Conservation (phyloP, 2,888 invertebrate genomes). For the Ectropis crepuscularia region DNA sequence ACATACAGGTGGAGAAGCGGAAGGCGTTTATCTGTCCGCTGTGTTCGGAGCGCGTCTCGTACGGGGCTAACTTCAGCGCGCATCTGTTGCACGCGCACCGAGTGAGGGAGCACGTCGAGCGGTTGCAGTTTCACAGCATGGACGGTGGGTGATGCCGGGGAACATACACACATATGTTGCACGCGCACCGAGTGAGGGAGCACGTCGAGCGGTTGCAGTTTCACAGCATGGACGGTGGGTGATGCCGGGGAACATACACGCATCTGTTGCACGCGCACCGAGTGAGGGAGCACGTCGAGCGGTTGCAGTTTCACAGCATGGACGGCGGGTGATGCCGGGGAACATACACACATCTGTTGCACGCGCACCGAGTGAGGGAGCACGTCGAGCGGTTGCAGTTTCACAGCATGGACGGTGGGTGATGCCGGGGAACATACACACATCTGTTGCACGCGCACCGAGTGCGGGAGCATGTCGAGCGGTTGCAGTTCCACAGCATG, state of each 20-base stretch:
- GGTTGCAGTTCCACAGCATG: constrained; percentile 42
- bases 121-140: constrained; percentile 72
- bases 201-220: constrained; percentile 64
- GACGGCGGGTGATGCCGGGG: too few relatives aligned
- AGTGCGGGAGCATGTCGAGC: constrained; percentile 69
- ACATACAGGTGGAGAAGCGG: constrained; percentile 72
- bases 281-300: constrained; percentile 69
- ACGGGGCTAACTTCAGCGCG: constrained; percentile 74
- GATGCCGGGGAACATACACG: too few relatives aligned
- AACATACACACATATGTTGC: background rate
- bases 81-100: constrained; percentile 67
- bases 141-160: constrained; percentile 58
- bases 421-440: too few relatives aligned
- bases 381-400: constrained; percentile 64
- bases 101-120: constrained; percentile 69
- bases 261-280: constrained; percentile 51
- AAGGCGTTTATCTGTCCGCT: constrained; percentile 77
- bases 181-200: constrained; percentile 66
- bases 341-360: too few relatives aligned
- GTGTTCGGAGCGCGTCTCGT: constrained; percentile 73
- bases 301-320: constrained; percentile 41
- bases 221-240: too few relatives aligned
- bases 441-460: constrained; percentile 51
- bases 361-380: constrained; percentile 66
- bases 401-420: too few relatives aligned